Evolutionary conservation across 2,113 vertebrate species (phyloP), one percentile per base, ranked within the genome.

Genomic region (Sapajus apella): DNA sequence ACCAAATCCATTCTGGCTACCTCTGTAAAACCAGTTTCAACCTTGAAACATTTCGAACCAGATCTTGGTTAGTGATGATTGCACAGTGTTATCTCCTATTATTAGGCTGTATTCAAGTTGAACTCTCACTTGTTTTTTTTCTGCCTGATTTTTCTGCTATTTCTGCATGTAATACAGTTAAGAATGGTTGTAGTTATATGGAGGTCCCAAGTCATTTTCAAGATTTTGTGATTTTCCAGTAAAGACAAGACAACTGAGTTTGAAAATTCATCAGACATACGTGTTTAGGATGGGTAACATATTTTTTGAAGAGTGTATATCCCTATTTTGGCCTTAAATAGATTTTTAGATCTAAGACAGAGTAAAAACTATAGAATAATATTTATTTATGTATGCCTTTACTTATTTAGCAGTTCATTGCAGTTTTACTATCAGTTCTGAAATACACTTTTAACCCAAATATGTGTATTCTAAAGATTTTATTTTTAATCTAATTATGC

Each of bases 401-500:
- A n/a, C 52, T 91, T 84, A 68, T 82, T 52, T 82, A 21, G 6
- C 37, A 66, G 21, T 76, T 56, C n/a, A 82, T 55, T 90, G 13
- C 2, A 90, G 20, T 79, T 88, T 91, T 84, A 87, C 27, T 47
- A 32, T 75, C 16, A 50, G 16, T 56, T 40, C 37, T 77, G 1
- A 81, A 43, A 82, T 52, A 35, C 16, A 77, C 1, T 56, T 91
- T 61, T 84, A 85, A 35, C 8, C 8, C 5, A 81, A 82, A 37
- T 68, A 85, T 30, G 16, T 61, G 3, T 56, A 1, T 91, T 43
- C n/a, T 77, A 2, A 1, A 47, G 4, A 81, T 1, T 27, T 79
- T 45, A 80, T 20, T 80, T 94, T 90, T n/a, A 80, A 88, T 61
- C 23, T 95, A 64, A 52, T 89, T 56, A 68, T 91, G 84, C 58